Conservation (phyloP, 53 echinoderm and acorn worm species). For the Mesocentrotus franciscanus region DNA sequence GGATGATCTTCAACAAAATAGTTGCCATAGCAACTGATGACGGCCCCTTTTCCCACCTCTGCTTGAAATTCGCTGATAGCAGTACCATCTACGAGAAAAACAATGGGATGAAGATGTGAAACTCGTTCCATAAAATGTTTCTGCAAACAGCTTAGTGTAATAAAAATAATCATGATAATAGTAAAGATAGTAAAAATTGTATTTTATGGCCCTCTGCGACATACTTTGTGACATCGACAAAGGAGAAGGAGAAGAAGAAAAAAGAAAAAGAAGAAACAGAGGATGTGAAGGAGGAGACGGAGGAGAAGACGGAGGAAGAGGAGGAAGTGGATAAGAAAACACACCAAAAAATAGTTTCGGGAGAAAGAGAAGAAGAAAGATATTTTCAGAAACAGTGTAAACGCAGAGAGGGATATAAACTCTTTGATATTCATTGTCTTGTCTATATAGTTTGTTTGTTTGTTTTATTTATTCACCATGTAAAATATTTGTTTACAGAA, state of each 20-base stretch:
- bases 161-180: too few relatives aligned
- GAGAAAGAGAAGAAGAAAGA: background rate
- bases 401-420: too few relatives aligned
- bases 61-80: slow-evolving; percentile 51
- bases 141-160: background rate
- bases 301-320: background rate
- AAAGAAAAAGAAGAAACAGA: too few relatives aligned
- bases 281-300: background rate
- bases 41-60: slow-evolving; percentile 29
- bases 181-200: too few relatives aligned
- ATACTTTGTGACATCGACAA: too few relatives aligned
- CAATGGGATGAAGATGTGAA: background rate
- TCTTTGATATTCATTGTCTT: too few relatives aligned
- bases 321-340: background rate
- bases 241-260: too few relatives aligned
- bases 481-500: too few relatives aligned
- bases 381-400: background rate
- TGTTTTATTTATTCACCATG: too few relatives aligned
- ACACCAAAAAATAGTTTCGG: background rate
- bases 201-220: too few relatives aligned
- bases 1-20: slow-evolving; percentile 65
- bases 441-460: too few relatives aligned
- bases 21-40: slow-evolving; percentile 65
- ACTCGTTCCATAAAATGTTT: background rate
- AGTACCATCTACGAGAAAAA: slow-evolving; percentile 51